These are phyloP conservation scores for Drosophila seclusa DNA, from an alignment of 2,888 invertebrate species.

Conservation along the genomic window DNA sequence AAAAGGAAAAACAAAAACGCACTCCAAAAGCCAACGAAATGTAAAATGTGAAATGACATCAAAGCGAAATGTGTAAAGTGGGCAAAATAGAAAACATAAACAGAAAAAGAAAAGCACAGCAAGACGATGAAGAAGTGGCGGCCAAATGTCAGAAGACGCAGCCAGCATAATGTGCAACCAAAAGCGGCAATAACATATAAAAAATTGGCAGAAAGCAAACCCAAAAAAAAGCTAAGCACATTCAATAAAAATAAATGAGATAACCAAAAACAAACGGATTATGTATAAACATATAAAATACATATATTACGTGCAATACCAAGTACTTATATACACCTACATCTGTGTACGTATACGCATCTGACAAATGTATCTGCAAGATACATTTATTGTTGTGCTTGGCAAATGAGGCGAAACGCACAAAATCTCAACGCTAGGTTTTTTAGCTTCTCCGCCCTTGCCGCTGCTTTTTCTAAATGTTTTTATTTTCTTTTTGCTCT, in stretches of 20 bases:
- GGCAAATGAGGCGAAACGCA: conserved; percentile 82
- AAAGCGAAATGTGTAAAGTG: conserved; percentile 59
- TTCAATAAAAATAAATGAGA: conserved; percentile 38
- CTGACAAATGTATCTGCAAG: conserved; percentile 60
- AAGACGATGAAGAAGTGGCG: conserved; percentile 13
- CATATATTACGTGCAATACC: too few relatives aligned
- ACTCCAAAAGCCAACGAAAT: conserved; percentile 42
- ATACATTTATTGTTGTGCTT: conserved; percentile 53
- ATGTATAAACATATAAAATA: neutral
- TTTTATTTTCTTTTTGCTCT: conserved; percentile 17
- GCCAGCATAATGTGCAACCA: conserved; percentile 29
- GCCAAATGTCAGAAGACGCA: conserved; percentile 34
- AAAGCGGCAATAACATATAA: conserved; percentile 38
- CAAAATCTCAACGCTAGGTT: conserved; percentile 52
- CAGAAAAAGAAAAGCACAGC: neutral
- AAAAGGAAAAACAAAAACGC: conserved; percentile 27
- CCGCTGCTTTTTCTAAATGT: conserved; percentile 23
- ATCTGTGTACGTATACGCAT: conserved; percentile 30
- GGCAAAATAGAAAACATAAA: conserved; percentile 15
- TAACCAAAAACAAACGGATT: conserved; percentile 26
- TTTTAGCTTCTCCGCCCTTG: conserved; percentile 59
- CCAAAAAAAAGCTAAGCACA: neutral
- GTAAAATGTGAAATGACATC: conserved; percentile 58
- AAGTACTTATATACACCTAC: conserved; percentile 18
- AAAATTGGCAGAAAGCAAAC: conserved; percentile 15